Percentiles rank a stretch among this genome's conserved stretches.
Conservation (phyloP, 1,140 invertebrate species). For the Atta texana region DNA sequence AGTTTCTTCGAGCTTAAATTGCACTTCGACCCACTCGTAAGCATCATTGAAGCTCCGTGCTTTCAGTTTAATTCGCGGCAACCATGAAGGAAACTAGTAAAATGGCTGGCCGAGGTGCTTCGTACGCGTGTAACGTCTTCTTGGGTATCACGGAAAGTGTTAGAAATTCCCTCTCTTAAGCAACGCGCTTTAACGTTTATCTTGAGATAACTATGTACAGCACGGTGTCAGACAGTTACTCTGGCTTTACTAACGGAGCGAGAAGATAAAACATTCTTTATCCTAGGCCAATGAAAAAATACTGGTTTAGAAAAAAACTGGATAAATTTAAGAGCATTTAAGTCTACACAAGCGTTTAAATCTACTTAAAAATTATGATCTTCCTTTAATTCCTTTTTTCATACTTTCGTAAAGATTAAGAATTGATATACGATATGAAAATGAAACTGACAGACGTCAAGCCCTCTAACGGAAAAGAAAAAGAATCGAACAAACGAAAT, state of each 20-base stretch:
- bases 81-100: constrained; percentile 56
- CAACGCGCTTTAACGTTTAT: constrained; percentile 49
- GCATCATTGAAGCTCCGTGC: constrained; percentile 48
- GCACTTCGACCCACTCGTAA: constrained; percentile 61
- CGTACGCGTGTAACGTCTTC: constrained; percentile 52
- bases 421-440: background rate
- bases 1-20: constrained; percentile 61
- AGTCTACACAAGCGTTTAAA: background rate
- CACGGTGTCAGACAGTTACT: constrained; percentile 32
- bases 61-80: constrained; percentile 61
- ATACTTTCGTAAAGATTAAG: background rate
- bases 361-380: background rate
- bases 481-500: constrained; percentile 26
- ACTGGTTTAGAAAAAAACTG: background rate
- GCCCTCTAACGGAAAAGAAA: background rate
- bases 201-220: constrained; percentile 16
- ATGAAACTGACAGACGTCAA: background rate
- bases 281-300: constrained; percentile 19
- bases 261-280: constrained; percentile 26
- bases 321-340: background rate
- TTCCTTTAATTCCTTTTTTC: background rate
- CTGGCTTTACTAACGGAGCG: constrained; percentile 13
- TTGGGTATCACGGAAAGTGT: constrained; percentile 47
- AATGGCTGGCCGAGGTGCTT: constrained; percentile 46
- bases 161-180: constrained; percentile 48